Evolutionary conservation across 2,888 invertebrate species (phyloP), one percentile per base, ranked within the genome.

Genomic region (Periphyllus acericola): DNA sequence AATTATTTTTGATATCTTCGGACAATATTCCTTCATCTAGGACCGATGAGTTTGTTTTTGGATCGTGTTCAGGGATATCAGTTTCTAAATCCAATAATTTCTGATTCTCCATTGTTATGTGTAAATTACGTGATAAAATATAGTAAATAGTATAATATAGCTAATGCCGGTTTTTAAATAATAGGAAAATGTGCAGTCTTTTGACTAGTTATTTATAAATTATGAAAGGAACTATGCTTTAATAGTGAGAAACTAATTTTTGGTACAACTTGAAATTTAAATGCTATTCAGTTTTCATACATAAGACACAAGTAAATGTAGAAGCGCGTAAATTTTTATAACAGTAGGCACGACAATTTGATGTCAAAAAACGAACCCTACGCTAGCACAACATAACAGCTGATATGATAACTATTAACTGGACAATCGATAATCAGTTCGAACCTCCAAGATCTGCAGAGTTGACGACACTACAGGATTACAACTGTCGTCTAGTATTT

Each of bases 161-260:
- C n/a, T 74, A 66, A 68, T 60, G 55, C 40, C 9, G 19, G n/a
- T 34, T 46, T 52, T 85, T 34, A 78, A 78, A 76, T 68, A 75
- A 46, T 84, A 84, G 66, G 46, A 46, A 52, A 78, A 25, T 29
- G n/a, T 66, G 34, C 84, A 85, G 78, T 78, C 34, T 78, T 52
- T 52, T 46, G 19, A 34, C 32, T 19, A 78, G 25, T 34, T n/a
- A n/a, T 52, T 29, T 32, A 36, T 60, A 52, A 83, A 68, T 21
- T 85, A 78, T 46, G 21, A 68, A 85, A 85, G 84, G 84, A 85
- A 85, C 84, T 78, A 85, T 84, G 5, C 25, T 68, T 66, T 68
- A 76, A 85, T 78, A 78, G n/a, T 85, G 40, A 84, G 29, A 66
- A 66, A 32, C 32, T 40, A 66, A 60, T 75, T 84, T 76, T 76